These are phyloP conservation scores for Notothenia rossii DNA, from an alignment of 2,113 vertebrate genomes.

Conservation along the genomic window DNA sequence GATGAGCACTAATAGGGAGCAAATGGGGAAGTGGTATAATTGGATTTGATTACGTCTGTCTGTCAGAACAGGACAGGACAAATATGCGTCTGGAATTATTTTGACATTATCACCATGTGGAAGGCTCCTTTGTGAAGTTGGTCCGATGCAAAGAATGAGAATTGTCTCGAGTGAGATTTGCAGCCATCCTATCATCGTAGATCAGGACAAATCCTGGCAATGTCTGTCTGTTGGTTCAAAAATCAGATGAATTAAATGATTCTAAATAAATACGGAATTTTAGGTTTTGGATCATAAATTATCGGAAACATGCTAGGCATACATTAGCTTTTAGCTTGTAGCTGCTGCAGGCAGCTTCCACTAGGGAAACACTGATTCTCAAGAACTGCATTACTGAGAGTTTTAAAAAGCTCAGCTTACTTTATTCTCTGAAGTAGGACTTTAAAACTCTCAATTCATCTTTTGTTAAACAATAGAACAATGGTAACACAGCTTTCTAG, in stretches of 20 bases:
- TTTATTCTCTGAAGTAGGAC: no score
- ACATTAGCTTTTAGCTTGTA: no score
- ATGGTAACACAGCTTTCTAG: neutral
- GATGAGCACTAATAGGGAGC: constrained; percentile 78
- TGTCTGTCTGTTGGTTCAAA: no score
- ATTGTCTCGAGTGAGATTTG: constrained; percentile 21
- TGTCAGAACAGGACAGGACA: constrained; percentile 69
- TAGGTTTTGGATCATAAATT: no score
- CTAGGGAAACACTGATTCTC: no score
- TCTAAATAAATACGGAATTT: no score
- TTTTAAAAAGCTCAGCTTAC: no score
- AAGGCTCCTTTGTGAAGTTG: constrained; percentile 51
- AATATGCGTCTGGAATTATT: constrained; percentile 68
- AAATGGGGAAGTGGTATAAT: constrained; percentile 77
- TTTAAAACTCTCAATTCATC: neutral
- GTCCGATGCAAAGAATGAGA: constrained; percentile 19
- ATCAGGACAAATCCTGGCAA: no score
- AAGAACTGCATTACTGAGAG: no score
- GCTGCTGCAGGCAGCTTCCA: no score
- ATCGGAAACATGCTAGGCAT: no score
- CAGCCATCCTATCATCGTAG: neutral
- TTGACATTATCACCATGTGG: constrained; percentile 51
- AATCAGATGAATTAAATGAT: no score
- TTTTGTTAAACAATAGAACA: neutral
- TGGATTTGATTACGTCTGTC: constrained; percentile 78